Base-by-base conservation (phyloP, 64 coral and sea anemone genomes). In the Stichodactyla helianthus region DNA sequence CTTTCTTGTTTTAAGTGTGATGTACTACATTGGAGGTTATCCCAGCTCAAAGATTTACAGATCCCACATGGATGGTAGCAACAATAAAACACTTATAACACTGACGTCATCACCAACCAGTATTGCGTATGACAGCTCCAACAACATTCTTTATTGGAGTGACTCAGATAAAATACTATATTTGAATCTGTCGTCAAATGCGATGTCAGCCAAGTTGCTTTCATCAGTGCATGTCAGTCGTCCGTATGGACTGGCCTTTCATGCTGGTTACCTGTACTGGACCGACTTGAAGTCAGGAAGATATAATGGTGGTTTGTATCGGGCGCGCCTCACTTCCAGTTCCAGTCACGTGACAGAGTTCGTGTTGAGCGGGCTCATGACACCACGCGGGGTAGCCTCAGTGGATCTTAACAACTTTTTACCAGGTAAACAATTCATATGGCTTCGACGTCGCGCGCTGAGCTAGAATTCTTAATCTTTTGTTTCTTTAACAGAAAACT, bases 61-160 rank as follows among this genome's bases (percentile, higher is more conserved):
- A 20, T 51, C 78, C 44, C 52, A 52, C 78, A 81, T 81, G 78
- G 78, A 81, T 81, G 78, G 78, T 54, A 81, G 78, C 20, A 81
- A 81, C 51, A 51, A 4, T 6, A 52, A 52, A 52, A 6, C 19
- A 54, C 35, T 81, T 52, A 15, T 52, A 52, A 51, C 78, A 74
- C 10, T 51, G 52, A 52, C 78, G 50, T 51, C 78, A 52, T 52
- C 78, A 53, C 35, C 51, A 10, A 52, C 50, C 78, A 51, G 52
- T 52, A 81, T 81, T 81, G 52, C 52, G 16, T 6, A 52, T 51
- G 78, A 81, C 78, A 18, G 78, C 18, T 11, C 18, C 52, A 81
- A 81, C 16, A 81, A 81, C 51, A 54, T 81, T 20, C 15, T 54
- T 28, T 81, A 81, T 50, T 81, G 78, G 78, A 28, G 18, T 52